These are phyloP conservation scores for Noctua janthina DNA, from an alignment of 2,888 invertebrate genomes.

Conservation along the genomic window DNA sequence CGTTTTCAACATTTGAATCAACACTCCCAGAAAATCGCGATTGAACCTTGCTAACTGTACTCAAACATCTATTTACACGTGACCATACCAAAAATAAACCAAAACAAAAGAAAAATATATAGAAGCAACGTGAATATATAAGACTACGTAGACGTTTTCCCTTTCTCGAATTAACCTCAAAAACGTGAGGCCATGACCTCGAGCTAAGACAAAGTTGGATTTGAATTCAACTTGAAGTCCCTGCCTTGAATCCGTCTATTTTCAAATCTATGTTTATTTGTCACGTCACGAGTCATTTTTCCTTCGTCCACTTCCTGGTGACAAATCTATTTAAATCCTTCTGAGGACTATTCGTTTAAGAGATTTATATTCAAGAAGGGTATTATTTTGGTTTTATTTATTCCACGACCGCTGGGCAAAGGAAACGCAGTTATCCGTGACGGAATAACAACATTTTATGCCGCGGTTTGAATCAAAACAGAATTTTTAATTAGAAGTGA, in stretches of 20 bases:
- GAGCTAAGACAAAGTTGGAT: slow-evolving; percentile 33
- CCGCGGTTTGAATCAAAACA: neutral
- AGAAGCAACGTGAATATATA: slow-evolving; percentile 3
- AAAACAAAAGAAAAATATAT: neutral
- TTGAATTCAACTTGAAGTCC: neutral
- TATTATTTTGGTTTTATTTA: slow-evolving; percentile 24
- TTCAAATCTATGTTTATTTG: slow-evolving; percentile 25
- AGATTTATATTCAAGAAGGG: slow-evolving; percentile 48
- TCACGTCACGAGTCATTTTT: slow-evolving; percentile 42
- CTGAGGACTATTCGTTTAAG: slow-evolving; percentile 14
- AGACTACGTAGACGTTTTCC: slow-evolving; percentile 4
- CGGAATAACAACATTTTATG: slow-evolving; percentile 15
- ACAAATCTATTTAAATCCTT: slow-evolving; percentile 27
- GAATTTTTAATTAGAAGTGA: neutral
- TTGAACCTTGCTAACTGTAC: neutral
- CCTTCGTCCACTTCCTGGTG: slow-evolving; percentile 42
- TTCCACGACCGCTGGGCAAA: slow-evolving; percentile 9
- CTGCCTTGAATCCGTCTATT: too few species aligned
- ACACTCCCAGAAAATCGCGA: slow-evolving; percentile 1
- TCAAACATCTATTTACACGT: neutral
- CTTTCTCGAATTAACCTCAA: slow-evolving; percentile 26
- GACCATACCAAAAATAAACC: slow-evolving; percentile 2
- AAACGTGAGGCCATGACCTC: slow-evolving; percentile 42
- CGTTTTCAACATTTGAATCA: slow-evolving; percentile 10
- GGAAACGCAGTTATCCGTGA: slow-evolving; percentile 25